A percentile compares a stretch with the other conserved stretches of the same genome.
Evolutionary conservation across 2,113 vertebrate species (phyloP).

Genomic region (Sinosuthora webbiana): DNA sequence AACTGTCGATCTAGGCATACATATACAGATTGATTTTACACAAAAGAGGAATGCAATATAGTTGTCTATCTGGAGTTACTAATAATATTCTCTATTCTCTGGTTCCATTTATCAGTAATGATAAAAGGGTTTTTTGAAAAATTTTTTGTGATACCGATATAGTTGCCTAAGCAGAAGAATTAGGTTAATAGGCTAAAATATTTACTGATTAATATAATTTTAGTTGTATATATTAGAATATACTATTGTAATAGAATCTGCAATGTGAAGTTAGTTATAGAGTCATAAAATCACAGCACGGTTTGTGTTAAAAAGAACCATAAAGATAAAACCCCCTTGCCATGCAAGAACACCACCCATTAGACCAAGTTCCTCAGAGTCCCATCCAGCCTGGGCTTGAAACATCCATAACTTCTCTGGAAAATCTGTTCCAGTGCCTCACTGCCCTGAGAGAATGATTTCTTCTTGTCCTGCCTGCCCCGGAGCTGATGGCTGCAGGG

Average conservation of each 20-base stretch:
- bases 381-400: not conserved
- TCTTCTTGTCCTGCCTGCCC: not conserved
- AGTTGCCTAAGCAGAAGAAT: not conserved
- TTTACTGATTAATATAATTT: not conserved
- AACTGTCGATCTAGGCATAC: not conserved
- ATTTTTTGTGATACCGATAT: not conserved
- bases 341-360: too few relatives aligned
- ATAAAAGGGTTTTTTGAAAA: accelerated
- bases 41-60: not conserved
- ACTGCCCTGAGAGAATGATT: too few relatives aligned
- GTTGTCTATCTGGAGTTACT: not conserved
- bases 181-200: not conserved
- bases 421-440: not conserved
- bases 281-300: not conserved
- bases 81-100: not conserved
- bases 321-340: not conserved
- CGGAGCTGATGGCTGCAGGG: not conserved
- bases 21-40: not conserved
- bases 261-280: not conserved
- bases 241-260: not conserved
- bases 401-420: not conserved
- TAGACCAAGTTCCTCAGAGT: not conserved
- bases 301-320: not conserved
- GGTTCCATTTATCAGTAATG: not conserved
- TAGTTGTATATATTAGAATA: not conserved